Evolutionary conservation across 2,797 vertebrate genomes (phyloP).

Genomic region (Miichthys miiuy): DNA sequence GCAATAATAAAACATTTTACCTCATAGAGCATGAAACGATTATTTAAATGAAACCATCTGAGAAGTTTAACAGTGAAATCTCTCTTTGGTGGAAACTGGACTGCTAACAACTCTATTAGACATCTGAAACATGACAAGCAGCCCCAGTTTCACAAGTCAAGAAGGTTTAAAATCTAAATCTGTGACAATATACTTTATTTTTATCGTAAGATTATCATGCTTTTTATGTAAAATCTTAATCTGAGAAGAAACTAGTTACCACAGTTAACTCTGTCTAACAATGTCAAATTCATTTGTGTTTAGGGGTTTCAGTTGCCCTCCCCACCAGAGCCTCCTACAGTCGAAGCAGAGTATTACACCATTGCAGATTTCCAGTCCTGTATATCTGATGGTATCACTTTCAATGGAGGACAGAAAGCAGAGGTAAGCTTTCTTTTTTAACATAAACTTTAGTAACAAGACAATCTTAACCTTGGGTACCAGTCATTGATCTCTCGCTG

Average conservation of each 20-base stretch:
- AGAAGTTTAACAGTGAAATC: neutral
- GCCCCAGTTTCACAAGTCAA: neutral
- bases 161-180: neutral
- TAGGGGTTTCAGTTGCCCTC: conserved; percentile 98
- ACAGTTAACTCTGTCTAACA: neutral
- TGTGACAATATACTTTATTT: neutral
- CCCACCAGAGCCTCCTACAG: conserved; percentile 97
- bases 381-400: conserved; percentile 99
- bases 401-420: conserved; percentile 98
- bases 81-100: neutral
- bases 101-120: neutral
- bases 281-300: neutral
- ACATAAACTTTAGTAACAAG: neutral
- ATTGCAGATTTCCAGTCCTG: conserved; percentile 99
- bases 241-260: neutral
- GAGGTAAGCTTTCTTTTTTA: conserved; percentile 86
- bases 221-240: neutral
- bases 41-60: conserved; percentile 5
- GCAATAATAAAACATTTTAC: neutral
- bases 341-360: conserved; percentile 99
- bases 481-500: neutral
- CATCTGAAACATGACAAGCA: neutral
- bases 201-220: neutral
- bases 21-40: neutral
- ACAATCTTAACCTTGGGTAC: neutral